A percentile compares a stretch with the other conserved stretches of the same genome.
Evolutionary conservation across 2,797 vertebrate species (phyloP).

Genomic region (Tragopan temminckii): DNA sequence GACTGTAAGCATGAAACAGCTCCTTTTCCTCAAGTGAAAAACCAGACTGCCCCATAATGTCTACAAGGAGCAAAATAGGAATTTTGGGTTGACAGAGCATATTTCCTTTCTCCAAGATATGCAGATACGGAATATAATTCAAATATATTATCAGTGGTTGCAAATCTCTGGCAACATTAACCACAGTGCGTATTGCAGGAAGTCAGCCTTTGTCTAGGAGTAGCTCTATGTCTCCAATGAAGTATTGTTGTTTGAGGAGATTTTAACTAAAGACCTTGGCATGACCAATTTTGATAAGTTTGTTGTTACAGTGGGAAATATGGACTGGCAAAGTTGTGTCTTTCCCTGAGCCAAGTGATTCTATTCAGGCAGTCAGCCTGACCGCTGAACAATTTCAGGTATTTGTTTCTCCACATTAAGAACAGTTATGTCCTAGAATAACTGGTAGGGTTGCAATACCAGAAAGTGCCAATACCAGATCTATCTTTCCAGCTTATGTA

Average conservation of each 20-base stretch:
- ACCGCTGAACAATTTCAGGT: conserved; percentile 1
- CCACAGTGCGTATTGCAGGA: conserved; percentile 49
- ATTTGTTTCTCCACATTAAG: conserved; percentile 2
- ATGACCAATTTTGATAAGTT: conserved; percentile 63
- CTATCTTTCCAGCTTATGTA: not conserved
- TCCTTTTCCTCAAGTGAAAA: conserved; percentile 21
- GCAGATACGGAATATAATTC: conserved; percentile 66
- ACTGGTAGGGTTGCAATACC: not conserved
- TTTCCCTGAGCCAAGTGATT: conserved; percentile 45
- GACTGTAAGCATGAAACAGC: not conserved
- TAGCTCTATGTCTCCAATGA: conserved; percentile 48
- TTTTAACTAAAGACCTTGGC: conserved; percentile 54
- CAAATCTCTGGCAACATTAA: conserved; percentile 66
- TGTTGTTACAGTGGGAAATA: conserved; percentile 52
- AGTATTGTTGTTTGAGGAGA: conserved; percentile 54
- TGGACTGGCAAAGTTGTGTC: conserved; percentile 32
- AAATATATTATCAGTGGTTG: conserved; percentile 69
- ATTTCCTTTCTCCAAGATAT: conserved; percentile 65
- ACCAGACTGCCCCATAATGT: not conserved
- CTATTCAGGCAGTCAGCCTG: not conserved
- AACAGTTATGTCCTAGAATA: not conserved
- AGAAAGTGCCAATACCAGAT: not conserved
- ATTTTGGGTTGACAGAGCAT: conserved; percentile 47
- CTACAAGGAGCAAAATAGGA: conserved; percentile 18
- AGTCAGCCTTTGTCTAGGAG: conserved; percentile 59